Conservation (phyloP, 2,888 invertebrate genomes). For the Sycophila texana region DNA sequence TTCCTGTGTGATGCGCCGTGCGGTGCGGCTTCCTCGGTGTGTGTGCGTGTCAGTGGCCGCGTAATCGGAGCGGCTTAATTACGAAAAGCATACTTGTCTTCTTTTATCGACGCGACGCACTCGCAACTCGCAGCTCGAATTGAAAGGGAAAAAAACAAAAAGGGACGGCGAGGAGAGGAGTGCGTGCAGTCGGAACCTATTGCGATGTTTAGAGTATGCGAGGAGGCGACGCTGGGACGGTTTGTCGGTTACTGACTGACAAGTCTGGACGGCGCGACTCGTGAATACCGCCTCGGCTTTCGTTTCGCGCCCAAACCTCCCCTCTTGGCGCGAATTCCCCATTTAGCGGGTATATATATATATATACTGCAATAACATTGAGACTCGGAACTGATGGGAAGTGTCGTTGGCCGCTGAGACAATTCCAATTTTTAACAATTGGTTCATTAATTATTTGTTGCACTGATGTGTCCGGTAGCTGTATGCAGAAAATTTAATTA, state of each 20-base stretch:
- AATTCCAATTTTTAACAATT: too few relatives aligned
- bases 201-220: not conserved
- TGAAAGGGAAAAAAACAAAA: not conserved
- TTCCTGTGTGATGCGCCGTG: too few relatives aligned
- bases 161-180: not conserved
- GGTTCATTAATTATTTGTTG: too few relatives aligned
- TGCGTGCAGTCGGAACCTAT: too few relatives aligned
- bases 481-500: too few relatives aligned
- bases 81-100: slow-evolving; percentile 27
- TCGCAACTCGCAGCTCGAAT: not conserved
- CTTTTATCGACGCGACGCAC: not conserved
- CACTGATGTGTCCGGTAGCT: too few relatives aligned
- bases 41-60: not conserved
- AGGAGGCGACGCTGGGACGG: not conserved
- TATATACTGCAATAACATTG: not conserved
- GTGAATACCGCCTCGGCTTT: not conserved
- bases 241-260: not conserved
- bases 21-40: too few relatives aligned
- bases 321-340: not conserved
- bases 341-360: not conserved
- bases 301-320: slow-evolving; percentile 49
- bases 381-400: too few relatives aligned
- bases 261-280: too few relatives aligned
- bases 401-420: too few relatives aligned
- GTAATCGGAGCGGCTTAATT: not conserved